Evolutionary conservation across 2,113 vertebrate genomes (phyloP).

Genomic region (Eretmochelys imbricata): DNA sequence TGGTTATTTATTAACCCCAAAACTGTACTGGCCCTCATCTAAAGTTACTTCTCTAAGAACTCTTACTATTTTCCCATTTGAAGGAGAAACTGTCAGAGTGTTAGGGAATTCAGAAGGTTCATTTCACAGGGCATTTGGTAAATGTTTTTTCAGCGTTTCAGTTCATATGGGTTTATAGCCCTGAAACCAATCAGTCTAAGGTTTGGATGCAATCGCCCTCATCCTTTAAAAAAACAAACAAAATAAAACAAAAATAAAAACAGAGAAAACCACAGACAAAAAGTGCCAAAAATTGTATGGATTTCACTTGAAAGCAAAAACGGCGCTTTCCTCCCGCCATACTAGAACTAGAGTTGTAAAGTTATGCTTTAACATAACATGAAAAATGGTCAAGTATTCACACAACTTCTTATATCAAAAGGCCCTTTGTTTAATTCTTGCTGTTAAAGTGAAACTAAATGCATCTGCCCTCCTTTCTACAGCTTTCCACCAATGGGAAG

Average conservation of each 20-base stretch:
- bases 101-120: neutral
- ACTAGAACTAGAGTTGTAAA: neutral
- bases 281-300: neutral
- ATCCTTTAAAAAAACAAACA: neutral
- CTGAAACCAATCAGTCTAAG: neutral
- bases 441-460: neutral
- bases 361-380: neutral
- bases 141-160: neutral
- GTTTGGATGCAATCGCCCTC: neutral
- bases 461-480: neutral
- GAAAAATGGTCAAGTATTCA: neutral
- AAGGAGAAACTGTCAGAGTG: neutral
- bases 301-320: neutral
- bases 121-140: neutral
- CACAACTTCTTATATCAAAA: neutral
- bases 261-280: neutral
- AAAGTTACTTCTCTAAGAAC: neutral
- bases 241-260: neutral
- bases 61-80: neutral
- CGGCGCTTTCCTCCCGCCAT: fast-evolving
- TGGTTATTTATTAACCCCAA: neutral
- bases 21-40: neutral
- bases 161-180: neutral
- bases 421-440: neutral
- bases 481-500: neutral